Evolutionary conservation across 2,888 invertebrate genomes (phyloP).

Genomic region (Charanyca ferruginea): DNA sequence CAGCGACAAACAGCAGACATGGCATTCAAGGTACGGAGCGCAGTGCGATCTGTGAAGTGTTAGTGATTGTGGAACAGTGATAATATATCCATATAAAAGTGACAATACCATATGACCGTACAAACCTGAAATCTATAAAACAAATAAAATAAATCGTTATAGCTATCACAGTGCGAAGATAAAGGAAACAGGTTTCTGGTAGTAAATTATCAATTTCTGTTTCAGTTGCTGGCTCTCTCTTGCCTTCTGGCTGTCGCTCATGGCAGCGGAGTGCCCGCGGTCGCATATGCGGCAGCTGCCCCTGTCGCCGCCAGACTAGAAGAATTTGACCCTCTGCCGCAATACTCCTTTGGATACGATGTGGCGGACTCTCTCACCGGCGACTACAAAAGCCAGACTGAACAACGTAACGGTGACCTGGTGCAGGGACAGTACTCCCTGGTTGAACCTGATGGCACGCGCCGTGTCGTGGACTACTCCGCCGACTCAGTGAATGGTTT

Average conservation of each 20-base stretch:
- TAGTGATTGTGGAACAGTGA: constrained; percentile 65
- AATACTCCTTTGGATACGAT: constrained; percentile 88
- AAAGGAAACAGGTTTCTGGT: background rate
- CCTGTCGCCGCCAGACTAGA: constrained; percentile 74
- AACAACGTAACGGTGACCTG: constrained; percentile 89
- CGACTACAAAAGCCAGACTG: constrained; percentile 85
- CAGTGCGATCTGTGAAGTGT: constrained; percentile 75
- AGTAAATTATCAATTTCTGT: constrained; percentile 31
- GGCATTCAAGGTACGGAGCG: constrained; percentile 87
- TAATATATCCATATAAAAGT: constrained; percentile 40
- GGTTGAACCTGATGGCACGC: constrained; percentile 82
- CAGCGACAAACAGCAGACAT: constrained; percentile 76
- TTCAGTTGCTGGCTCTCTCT: constrained; percentile 85
- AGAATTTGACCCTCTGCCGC: constrained; percentile 90
- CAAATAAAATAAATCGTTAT: background rate
- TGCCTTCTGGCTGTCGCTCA: constrained; percentile 82
- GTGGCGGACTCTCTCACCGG: constrained; percentile 84
- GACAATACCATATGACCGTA: constrained; percentile 32
- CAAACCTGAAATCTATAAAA: background rate
- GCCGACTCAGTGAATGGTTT: constrained; percentile 84
- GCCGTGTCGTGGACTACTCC: constrained; percentile 83
- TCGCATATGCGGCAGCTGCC: constrained; percentile 70
- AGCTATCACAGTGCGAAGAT: constrained; percentile 2
- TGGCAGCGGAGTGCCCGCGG: constrained; percentile 81
- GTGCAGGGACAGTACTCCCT: constrained; percentile 86